Conservation (phyloP, 1,140 invertebrate species). For the Drosophila fuyamai region DNA sequence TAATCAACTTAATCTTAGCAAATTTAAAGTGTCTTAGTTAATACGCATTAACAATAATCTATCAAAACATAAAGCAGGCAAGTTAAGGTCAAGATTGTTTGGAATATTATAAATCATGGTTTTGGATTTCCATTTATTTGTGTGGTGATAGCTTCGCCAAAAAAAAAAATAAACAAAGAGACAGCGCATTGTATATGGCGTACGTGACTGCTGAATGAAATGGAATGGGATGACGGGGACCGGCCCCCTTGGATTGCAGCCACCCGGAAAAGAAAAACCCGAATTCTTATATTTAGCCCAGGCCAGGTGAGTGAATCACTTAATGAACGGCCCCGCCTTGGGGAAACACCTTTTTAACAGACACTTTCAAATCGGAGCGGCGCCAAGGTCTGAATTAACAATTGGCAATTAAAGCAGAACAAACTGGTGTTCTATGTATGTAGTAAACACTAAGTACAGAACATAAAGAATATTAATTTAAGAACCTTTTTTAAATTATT, state of each 20-base stretch:
- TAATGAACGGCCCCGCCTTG: constrained; percentile 40
- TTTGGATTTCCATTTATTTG: neutral
- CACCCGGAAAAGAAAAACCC: constrained; percentile 49
- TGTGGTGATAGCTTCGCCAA: constrained; percentile 2
- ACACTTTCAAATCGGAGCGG: constrained; percentile 50
- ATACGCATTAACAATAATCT: neutral
- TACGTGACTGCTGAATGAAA: constrained; percentile 62
- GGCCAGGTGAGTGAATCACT: constrained; percentile 23
- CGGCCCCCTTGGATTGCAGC: constrained; percentile 19
- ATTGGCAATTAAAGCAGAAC: constrained; percentile 35
- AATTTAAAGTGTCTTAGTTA: neutral
- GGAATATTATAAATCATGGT: constrained; percentile 6
- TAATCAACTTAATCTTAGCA: no score
- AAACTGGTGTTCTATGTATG: constrained; percentile 30
- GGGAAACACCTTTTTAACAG: constrained; percentile 49
- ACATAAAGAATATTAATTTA: neutral
- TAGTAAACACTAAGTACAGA: constrained; percentile 5
- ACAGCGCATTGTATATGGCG: constrained; percentile 11
- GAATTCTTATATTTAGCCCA: constrained; percentile 41
- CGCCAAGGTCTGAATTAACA: constrained; percentile 68
- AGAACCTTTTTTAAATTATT: neutral
- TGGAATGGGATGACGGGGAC: constrained; percentile 38
- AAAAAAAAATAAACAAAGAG: constrained; percentile 23
- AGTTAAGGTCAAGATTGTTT: constrained; percentile 24
- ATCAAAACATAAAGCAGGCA: no score